Evolutionary conservation across 2,797 vertebrate genomes (phyloP).

Genomic region (Sus cebifrons): DNA sequence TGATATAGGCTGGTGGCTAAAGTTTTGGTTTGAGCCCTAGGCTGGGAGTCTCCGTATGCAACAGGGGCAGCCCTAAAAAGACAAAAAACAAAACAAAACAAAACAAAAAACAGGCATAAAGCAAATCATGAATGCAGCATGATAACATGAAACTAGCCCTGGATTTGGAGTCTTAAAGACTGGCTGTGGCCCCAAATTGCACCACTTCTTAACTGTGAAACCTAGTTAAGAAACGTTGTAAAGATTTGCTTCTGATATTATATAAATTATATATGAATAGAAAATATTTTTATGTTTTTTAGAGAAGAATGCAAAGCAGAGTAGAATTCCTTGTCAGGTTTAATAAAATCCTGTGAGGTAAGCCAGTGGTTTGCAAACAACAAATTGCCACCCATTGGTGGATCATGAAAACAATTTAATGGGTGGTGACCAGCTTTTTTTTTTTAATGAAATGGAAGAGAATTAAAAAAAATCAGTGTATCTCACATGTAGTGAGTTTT

Average conservation of each 20-base stretch:
- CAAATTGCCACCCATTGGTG: not conserved
- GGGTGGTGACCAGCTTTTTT: not conserved
- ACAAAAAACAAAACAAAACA: no score
- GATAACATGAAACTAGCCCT: not conserved
- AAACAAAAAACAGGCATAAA: not conserved
- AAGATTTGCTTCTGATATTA: not conserved
- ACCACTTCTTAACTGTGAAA: not conserved
- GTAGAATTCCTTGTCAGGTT: not conserved
- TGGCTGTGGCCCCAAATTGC: not conserved
- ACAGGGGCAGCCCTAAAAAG: no score
- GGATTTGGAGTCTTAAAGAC: not conserved
- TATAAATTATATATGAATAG: not conserved
- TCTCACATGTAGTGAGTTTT: not conserved
- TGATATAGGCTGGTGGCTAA: no score
- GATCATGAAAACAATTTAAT: slow-evolving; percentile 19
- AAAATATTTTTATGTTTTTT: slow-evolving; percentile 32
- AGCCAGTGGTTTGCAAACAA: slow-evolving; percentile 35
- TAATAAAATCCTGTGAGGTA: not conserved
- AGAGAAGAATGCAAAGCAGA: slow-evolving; percentile 25
- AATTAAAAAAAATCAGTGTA: not conserved
- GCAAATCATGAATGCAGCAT: not conserved
- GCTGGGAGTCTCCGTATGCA: no score
- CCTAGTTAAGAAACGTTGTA: not conserved
- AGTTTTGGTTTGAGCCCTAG: no score
- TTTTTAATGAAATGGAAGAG: not conserved